phyloP scores from a whole-genome alignment of 2,113 vertebrate genomes.

The Xerus inauris region DNA sequence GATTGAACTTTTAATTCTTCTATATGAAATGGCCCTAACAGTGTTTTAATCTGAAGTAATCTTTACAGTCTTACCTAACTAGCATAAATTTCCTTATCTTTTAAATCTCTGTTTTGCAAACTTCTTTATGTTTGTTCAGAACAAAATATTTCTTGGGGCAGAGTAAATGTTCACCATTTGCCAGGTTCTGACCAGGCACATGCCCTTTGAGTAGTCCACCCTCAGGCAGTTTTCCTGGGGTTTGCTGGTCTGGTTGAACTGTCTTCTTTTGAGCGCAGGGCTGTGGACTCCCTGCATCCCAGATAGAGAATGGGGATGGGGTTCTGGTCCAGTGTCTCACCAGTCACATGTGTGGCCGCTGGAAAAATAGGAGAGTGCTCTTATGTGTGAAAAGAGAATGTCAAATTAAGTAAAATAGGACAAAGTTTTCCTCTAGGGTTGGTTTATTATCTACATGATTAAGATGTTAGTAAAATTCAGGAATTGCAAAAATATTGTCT shows the following conservation, averaged over 20 bases:
- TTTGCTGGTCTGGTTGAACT: not conserved
- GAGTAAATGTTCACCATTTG: not conserved
- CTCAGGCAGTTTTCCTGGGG: not conserved
- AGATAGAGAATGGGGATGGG: no score
- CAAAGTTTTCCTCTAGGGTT: not conserved
- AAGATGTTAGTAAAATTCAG: conserved; percentile 27
- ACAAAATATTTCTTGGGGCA: not conserved
- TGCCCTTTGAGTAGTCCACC: not conserved
- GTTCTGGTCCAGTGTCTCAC: not conserved
- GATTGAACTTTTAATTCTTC: conserved; percentile 19
- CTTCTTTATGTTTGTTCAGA: conserved; percentile 56
- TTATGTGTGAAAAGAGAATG: not conserved
- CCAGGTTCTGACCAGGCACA: not conserved
- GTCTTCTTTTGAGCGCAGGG: not conserved
- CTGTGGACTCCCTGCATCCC: not conserved
- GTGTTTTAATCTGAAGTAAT: conserved; percentile 25
- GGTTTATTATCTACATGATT: not conserved
- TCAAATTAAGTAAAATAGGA: not conserved
- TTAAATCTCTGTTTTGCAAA: conserved; percentile 49
- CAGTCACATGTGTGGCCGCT: not conserved
- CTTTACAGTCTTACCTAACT: not conserved
- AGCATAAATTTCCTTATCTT: conserved; percentile 19
- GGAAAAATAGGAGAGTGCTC: not conserved
- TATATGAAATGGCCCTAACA: not conserved
- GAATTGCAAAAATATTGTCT: conserved; percentile 41